Evolutionary conservation across 2,797 vertebrate genomes (phyloP).

Genomic region (Bufotes viridis): DNA sequence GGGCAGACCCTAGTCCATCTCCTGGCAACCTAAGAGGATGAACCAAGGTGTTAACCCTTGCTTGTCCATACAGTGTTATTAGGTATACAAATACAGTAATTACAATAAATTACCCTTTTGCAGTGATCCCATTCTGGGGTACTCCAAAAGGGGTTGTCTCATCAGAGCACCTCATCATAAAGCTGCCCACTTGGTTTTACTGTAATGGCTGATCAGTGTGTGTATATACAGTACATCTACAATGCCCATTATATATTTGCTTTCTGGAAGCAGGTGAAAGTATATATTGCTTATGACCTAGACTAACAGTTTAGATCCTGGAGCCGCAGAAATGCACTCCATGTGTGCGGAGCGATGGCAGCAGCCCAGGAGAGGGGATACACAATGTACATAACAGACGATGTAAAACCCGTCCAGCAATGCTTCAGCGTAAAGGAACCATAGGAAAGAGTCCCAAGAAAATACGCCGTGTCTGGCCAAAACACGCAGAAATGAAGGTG

Average conservation of each 20-base stretch:
- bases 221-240: too few relatives aligned
- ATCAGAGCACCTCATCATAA: too few relatives aligned
- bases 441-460: neutral
- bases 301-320: neutral
- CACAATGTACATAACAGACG: slow-evolving; percentile 9
- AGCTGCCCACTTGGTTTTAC: too few relatives aligned
- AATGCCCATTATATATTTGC: neutral
- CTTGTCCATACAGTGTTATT: too few relatives aligned
- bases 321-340: neutral
- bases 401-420: neutral
- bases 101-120: too few relatives aligned
- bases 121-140: too few relatives aligned
- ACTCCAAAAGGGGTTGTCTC: too few relatives aligned
- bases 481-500: neutral
- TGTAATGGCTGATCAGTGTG: too few relatives aligned
- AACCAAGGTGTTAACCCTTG: too few relatives aligned
- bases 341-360: neutral
- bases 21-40: too few relatives aligned
- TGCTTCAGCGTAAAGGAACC: neutral
- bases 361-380: neutral
- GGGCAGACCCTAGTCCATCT: too few relatives aligned
- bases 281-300: neutral
- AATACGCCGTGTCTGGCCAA: slow-evolving; percentile 13
- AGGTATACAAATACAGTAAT: too few relatives aligned
- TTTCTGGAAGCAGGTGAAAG: neutral